A percentile compares a stretch with the other conserved stretches of the same genome.
These are phyloP conservation scores for Idris sp. DNA, from an alignment of 1,140 invertebrate species.

Conservation along the genomic window DNA sequence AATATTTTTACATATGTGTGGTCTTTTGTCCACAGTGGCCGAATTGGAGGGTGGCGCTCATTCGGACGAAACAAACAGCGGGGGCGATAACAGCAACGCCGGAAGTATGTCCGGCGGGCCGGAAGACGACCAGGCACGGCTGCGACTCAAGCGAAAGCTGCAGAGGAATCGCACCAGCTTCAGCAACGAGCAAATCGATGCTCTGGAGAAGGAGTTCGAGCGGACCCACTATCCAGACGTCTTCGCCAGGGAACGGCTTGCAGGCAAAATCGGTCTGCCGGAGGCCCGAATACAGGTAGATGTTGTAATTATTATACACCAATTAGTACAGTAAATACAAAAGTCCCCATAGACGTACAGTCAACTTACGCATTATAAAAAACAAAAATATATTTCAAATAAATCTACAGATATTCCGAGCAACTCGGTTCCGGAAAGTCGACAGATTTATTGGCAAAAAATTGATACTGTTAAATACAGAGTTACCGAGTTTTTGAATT, in stretches of 20 bases:
- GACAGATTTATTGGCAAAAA: no score
- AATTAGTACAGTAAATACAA: no score
- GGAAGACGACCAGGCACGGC: conserved; percentile 91
- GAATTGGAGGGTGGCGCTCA: conserved; percentile 81
- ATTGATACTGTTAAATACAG: no score
- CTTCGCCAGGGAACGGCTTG: conserved; percentile 95
- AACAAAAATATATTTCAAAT: no score
- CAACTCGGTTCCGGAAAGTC: no score
- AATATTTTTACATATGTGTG: no score
- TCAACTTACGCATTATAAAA: no score
- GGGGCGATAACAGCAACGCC: conserved; percentile 89
- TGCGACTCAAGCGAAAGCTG: conserved; percentile 96
- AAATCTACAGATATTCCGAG: no score
- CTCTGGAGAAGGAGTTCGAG: conserved; percentile 97
- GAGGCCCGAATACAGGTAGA: conserved; percentile 97
- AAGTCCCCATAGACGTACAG: no score
- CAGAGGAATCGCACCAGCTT: conserved; percentile 99
- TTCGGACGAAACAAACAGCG: conserved; percentile 87
- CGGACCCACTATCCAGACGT: conserved; percentile 95
- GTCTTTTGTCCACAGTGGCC: conserved; percentile 71
- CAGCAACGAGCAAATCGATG: conserved; percentile 99
- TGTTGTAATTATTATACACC: conserved; percentile 4
- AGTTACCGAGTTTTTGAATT: no score
- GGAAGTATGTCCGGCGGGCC: conserved; percentile 82
- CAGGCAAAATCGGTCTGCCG: conserved; percentile 96